These are phyloP conservation scores for Microplitis deprimator DNA, from an alignment of 2,888 invertebrate species.

Conservation along the genomic window DNA sequence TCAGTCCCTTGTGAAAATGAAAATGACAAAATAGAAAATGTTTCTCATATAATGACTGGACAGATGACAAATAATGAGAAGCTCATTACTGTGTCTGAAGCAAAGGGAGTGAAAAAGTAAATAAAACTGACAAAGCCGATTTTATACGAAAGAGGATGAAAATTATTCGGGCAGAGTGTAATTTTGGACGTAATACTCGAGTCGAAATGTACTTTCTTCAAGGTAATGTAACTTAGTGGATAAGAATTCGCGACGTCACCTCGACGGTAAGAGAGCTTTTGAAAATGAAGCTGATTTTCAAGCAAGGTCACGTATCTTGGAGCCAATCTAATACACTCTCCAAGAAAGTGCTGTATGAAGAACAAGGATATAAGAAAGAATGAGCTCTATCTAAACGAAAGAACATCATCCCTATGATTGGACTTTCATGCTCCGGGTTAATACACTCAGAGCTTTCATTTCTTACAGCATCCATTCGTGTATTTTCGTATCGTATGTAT, in stretches of 20 bases:
- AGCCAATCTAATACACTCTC: constrained; percentile 69
- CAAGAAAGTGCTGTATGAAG: constrained; percentile 40
- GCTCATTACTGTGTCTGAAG: neutral
- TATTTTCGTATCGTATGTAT: neutral
- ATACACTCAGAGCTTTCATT: constrained; percentile 41
- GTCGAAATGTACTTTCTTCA: neutral
- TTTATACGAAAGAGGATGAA: neutral
- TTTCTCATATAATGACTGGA: neutral
- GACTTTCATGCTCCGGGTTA: constrained; percentile 55
- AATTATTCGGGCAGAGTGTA: neutral
- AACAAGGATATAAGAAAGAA: constrained; percentile 24
- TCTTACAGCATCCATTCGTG: neutral
- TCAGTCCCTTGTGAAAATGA: too few species aligned
- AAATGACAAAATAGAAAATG: neutral
- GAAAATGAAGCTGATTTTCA: constrained; percentile 69
- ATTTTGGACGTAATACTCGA: neutral
- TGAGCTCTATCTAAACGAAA: constrained; percentile 42
- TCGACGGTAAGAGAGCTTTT: constrained; percentile 53
- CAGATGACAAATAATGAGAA: neutral
- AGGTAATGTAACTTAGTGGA: constrained; percentile 18
- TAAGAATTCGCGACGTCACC: constrained; percentile 27
- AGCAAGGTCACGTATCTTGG: constrained; percentile 70
- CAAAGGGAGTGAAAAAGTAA: neutral
- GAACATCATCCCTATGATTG: constrained; percentile 56
- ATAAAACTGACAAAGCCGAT: neutral